Conservation (phyloP, 1,140 invertebrate species). For the Bradynema listronoti region DNA sequence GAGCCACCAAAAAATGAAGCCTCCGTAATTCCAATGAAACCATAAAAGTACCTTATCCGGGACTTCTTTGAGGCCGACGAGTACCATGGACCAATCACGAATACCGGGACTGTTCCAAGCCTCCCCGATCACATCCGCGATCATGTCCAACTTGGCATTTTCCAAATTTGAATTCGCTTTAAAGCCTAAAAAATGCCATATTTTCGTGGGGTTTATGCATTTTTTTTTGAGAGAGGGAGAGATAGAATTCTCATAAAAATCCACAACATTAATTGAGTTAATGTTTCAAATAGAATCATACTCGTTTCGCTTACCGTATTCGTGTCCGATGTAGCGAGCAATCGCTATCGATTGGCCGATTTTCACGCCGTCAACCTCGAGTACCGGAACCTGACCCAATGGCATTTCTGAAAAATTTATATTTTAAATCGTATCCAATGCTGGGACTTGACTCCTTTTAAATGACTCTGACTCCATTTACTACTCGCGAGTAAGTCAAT, state of each 20-base stretch:
- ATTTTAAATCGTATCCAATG: too few relatives aligned
- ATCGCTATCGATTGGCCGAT: conserved; percentile 44
- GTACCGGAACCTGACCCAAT: conserved; percentile 45
- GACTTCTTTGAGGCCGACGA: conserved; percentile 27
- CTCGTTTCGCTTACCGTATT: conserved; percentile 33
- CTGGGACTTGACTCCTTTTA: too few relatives aligned
- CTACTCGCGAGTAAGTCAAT: too few relatives aligned
- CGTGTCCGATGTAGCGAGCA: conserved; percentile 31
- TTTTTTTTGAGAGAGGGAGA: background rate
- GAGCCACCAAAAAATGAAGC: too few relatives aligned
- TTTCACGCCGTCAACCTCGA: conserved; percentile 49
- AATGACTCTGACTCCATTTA: too few relatives aligned
- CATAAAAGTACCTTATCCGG: conserved; percentile 17
- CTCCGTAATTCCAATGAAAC: too few relatives aligned
- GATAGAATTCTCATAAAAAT: conserved; percentile 1
- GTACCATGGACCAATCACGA: conserved; percentile 28
- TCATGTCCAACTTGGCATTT: conserved; percentile 42
- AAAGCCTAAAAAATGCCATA: conserved; percentile 17
- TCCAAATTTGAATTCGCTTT: conserved; percentile 26
- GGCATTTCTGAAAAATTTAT: conserved; percentile 48
- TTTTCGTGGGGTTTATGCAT: background rate
- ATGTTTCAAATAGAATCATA: background rate
- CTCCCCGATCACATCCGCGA: conserved; percentile 32
- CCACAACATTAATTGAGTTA: background rate
- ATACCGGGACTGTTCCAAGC: conserved; percentile 24